Percentiles rank a stretch among this genome's conserved stretches.
phyloP scores from a whole-genome alignment of 1,140 invertebrate genomes.

The Papilio machaon region DNA sequence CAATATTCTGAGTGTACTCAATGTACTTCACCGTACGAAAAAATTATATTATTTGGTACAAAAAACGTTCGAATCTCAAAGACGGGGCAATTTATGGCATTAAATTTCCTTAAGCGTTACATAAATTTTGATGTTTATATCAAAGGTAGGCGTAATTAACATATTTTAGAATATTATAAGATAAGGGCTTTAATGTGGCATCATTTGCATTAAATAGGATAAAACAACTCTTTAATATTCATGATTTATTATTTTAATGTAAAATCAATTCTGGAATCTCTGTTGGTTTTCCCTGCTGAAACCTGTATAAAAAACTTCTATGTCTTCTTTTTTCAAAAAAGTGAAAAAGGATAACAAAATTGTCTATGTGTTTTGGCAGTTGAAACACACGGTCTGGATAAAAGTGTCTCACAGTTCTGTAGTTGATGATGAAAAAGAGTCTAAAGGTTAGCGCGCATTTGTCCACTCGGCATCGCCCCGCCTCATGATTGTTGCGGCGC shows the following conservation, averaged over 20 bases:
- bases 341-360: not conserved
- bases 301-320: not conserved
- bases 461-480: too few relatives aligned
- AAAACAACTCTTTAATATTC: not conserved
- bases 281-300: not conserved
- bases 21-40: not conserved
- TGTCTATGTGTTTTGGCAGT: too few relatives aligned
- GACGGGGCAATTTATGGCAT: not conserved
- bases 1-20: not conserved
- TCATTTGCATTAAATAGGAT: conserved; percentile 17
- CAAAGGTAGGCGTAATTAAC: not conserved
- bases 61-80: not conserved
- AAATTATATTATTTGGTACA: not conserved
- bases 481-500: too few relatives aligned
- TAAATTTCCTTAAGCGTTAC: not conserved
- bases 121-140: conserved; percentile 13
- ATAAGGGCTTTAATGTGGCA: not conserved
- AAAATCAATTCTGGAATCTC: not conserved
- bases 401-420: too few relatives aligned
- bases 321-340: not conserved
- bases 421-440: too few relatives aligned
- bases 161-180: conserved; percentile 10
- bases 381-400: too few relatives aligned
- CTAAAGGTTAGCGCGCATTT: too few relatives aligned
- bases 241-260: not conserved